Base-by-base conservation (phyloP, 53 echinoderm and acorn worm species). In the Echinarachnius parma region DNA sequence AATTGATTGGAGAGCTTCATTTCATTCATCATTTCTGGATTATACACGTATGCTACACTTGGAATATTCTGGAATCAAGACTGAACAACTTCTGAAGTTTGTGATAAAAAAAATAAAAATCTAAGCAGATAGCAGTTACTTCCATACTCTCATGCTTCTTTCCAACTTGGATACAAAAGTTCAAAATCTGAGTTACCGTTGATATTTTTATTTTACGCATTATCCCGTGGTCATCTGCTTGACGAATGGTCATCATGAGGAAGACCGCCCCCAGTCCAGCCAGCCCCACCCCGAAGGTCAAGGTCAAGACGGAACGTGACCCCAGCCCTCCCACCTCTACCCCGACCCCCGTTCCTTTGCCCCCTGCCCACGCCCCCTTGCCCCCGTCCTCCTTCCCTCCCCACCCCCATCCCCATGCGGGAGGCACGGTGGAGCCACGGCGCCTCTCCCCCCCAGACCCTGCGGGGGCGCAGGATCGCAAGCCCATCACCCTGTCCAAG, bases 401-500 rank as follows among this genome's bases (percentile, higher is more conserved):
- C 34, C 70, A 52, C 10, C 70, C 70, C 34, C 66, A 46, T 21
- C 46, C 46, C 23, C 46, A 22, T 45, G 59, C 66, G 7, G 25
- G 28, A 5, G 28, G 7, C 26, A 53, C 47, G 50, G 22, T 30
- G 27, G 36, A 30, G 45, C 31, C 24, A 9, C 39, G 20, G 21
- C 28, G 28, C 28, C 15, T 53, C 34, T 1, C 32, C 28, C 39
- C 49, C 70, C 34, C 48, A 9, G 31, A 29, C 24, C 26, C 64
- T 10, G 18, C 75, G 3, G 66, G 8, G 19, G 49, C 24, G 14
- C 53, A 70, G 11, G 93, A 93, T 31, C 86, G 86, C 34, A 93
- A 93, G 72, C 86, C 93, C 31, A 93, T 93, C 53, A 77, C 89
- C 0, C 75, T 93, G 21, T 89, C 93, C 25, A 93, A 89, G 53